phyloP scores from a whole-genome alignment of 2,113 vertebrate genomes.

The Chionodraco myersi region DNA sequence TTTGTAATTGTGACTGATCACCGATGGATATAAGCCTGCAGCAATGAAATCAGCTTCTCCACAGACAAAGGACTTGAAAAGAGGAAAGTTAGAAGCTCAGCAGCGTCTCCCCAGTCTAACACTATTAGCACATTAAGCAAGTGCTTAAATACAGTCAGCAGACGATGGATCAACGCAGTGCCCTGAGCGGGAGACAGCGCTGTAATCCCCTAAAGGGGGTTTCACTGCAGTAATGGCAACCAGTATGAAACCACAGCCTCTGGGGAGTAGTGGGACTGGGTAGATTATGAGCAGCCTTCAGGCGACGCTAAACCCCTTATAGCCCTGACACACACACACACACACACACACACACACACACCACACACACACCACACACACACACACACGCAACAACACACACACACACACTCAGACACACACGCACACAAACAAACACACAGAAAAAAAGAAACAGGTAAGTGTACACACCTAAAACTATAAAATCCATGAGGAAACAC shows the following conservation, averaged over 20 bases:
- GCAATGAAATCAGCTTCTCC: constrained; percentile 64
- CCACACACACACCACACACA: constrained; percentile 14
- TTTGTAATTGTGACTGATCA: constrained; percentile 34
- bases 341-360: constrained; percentile 21
- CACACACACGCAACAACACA: constrained; percentile 16
- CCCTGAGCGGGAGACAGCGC: constrained; percentile 58
- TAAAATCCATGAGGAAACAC: constrained; percentile 13
- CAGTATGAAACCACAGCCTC: constrained; percentile 61
- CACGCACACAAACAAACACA: neutral
- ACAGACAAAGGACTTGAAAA: constrained; percentile 48
- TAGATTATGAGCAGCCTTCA: constrained; percentile 70
- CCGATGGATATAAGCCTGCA: constrained; percentile 18
- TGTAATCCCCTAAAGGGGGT: constrained; percentile 71
- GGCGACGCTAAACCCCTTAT: constrained; percentile 49
- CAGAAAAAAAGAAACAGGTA: constrained; percentile 2
- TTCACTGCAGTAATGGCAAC: constrained; percentile 72
- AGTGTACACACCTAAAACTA: constrained; percentile 30
- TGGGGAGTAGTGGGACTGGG: constrained; percentile 62
- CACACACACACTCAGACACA: constrained; percentile 7
- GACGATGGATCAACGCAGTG: constrained; percentile 72
- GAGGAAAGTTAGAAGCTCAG: constrained; percentile 64
- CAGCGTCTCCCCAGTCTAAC: constrained; percentile 57
- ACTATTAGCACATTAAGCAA: constrained; percentile 72
- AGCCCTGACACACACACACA: constrained; percentile 4
- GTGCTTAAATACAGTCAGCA: constrained; percentile 74